phyloP scores from a whole-genome alignment of 2,888 invertebrate genomes.

The Hypena proboscidalis region DNA sequence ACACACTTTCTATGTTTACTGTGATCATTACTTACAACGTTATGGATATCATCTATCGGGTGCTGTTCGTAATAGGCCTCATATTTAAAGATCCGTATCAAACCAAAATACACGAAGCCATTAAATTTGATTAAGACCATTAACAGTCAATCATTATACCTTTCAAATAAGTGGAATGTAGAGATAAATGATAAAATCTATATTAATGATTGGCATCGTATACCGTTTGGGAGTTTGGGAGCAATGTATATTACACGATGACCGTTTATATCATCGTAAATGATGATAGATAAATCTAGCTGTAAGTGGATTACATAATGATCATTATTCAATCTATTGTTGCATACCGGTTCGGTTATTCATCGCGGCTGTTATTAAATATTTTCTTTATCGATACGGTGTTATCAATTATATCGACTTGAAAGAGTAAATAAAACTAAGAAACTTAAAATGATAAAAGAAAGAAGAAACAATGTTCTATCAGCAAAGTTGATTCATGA shows the following conservation, averaged over 20 bases:
- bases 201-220: slow-evolving; percentile 47
- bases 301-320: slow-evolving; percentile 59
- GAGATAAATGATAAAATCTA: slow-evolving; percentile 37
- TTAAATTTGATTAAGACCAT: slow-evolving; percentile 17
- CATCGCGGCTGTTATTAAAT: slow-evolving; percentile 48
- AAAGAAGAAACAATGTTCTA: no score
- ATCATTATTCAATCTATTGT: slow-evolving; percentile 56
- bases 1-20: no score
- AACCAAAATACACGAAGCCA: slow-evolving; percentile 12
- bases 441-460: no score
- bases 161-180: slow-evolving; percentile 31
- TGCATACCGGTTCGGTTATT: slow-evolving; percentile 45
- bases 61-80: no score
- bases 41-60: no score
- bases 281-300: slow-evolving; percentile 54
- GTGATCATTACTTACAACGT: no score
- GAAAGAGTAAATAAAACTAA: not conserved
- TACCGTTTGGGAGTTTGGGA: slow-evolving; percentile 52
- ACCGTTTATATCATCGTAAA: slow-evolving; percentile 55
- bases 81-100: slow-evolving; percentile 5
- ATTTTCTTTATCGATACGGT: slow-evolving; percentile 33
- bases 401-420: slow-evolving; percentile 26
- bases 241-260: slow-evolving; percentile 55
- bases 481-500: no score
- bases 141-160: slow-evolving; percentile 26